Evolutionary conservation across 1,140 invertebrate species (phyloP).

Genomic region (Zaprionus lachaisei): DNA sequence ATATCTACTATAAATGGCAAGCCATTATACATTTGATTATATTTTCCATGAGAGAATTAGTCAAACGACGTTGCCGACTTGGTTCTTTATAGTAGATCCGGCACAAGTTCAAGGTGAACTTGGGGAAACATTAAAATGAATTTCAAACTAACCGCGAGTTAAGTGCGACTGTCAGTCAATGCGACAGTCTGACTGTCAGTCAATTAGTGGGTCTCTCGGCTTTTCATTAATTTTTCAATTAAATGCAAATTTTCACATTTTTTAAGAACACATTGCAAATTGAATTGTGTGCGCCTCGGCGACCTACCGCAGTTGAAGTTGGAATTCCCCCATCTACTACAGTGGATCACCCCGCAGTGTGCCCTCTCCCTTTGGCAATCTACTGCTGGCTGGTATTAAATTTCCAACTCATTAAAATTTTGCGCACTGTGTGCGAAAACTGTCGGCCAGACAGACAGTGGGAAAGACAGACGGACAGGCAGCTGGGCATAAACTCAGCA

Average conservation of each 20-base stretch:
- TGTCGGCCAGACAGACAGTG: slow-evolving; percentile 22
- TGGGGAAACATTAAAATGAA: slow-evolving; percentile 27
- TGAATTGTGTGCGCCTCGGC: slow-evolving; percentile 65
- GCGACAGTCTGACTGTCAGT: slow-evolving; percentile 1
- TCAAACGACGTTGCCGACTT: slow-evolving; percentile 25
- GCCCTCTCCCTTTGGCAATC: slow-evolving; percentile 45
- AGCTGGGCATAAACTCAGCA: slow-evolving; percentile 5
- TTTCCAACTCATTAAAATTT: slow-evolving; percentile 83
- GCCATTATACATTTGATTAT: slow-evolving; percentile 6
- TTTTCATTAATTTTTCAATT: slow-evolving; percentile 67
- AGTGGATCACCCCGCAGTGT: background rate
- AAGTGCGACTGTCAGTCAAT: slow-evolving; percentile 14
- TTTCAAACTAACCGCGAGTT: slow-evolving; percentile 25
- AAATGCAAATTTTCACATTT: slow-evolving; percentile 69
- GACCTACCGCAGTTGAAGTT: slow-evolving; percentile 71
- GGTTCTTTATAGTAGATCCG: slow-evolving; percentile 18
- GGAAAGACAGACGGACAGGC: slow-evolving; percentile 2
- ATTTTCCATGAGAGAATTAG: slow-evolving; percentile 14
- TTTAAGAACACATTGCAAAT: slow-evolving; percentile 64
- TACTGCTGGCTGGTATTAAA: slow-evolving; percentile 64
- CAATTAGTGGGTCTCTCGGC: slow-evolving; percentile 26
- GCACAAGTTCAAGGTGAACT: slow-evolving; percentile 72
- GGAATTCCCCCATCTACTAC: background rate
- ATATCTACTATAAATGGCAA: background rate
- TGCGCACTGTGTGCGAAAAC: slow-evolving; percentile 70